Evolutionary conservation across 2,797 vertebrate species (phyloP), one percentile per base, ranked within the genome.

Genomic region (Scomberomorus guttatus): DNA sequence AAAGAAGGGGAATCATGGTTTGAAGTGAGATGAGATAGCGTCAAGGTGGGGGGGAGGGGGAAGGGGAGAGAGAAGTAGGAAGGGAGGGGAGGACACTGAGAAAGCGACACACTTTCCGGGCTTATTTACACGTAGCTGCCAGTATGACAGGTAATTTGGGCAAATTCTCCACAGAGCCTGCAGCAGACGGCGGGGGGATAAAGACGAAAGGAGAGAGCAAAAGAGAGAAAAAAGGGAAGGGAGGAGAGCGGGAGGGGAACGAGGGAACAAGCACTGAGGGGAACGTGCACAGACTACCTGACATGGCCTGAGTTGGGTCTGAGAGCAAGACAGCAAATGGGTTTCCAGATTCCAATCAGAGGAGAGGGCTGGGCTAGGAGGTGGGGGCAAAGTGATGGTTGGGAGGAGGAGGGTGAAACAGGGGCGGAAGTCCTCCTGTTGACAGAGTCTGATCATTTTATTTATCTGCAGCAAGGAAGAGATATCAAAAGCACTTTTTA

Each of bases 91-190:
- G 48, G 46, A 50, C 71, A 72, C 67, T 59, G 79, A 81, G 87
- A 91, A 90, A 90, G 88, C 83, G 74, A 92, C 92, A 91, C 91
- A 93, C 91, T 93, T 94, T 91, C 87, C 80, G 51, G 81, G 85
- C 91, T 95, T 96, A 96, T 95, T 96, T 95, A 95, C 94, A 95
- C 94, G 85, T 94, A 92, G 91, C 93, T 86, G 91, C 91, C 90
- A 92, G 92, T 95, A 95, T 96, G 95, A 96, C 95, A 96, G 95
- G 95, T 96, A 94, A 95, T 96, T 95, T 95, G 92, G 93, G 94
- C 92, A 93, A 94, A 96, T 95, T 95, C 94, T 95, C 94, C 91
- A 94, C 93, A 94, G 94, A 93, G 92, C 91, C 90, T 66, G 79
- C 83, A 92, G 94, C 92, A 94, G 94, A 93, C 91, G 91, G 92